phyloP scores from a whole-genome alignment of 2,797 vertebrate species.

The Lepus oiostolus region DNA sequence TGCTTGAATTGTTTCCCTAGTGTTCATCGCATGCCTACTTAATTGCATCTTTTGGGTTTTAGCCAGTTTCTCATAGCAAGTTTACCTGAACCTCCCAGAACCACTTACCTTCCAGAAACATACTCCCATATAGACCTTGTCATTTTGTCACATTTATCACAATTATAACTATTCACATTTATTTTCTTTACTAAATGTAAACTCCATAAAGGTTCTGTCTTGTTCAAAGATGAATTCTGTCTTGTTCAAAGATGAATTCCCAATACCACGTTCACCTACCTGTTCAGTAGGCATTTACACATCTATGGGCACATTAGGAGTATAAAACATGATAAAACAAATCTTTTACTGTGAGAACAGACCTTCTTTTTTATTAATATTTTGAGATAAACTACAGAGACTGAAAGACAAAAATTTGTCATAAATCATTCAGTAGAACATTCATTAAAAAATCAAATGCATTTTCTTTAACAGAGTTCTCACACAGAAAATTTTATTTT shows the following conservation, averaged over 20 bases:
- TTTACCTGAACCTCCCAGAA: background rate
- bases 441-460: constrained; percentile 81
- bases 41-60: background rate
- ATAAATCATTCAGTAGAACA: constrained; percentile 79
- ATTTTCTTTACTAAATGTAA: constrained; percentile 34
- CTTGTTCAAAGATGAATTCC: constrained; percentile 18
- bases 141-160: constrained; percentile 27
- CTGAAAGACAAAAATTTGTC: constrained; percentile 79
- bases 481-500: constrained; percentile 86
- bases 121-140: background rate
- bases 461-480: constrained; percentile 79
- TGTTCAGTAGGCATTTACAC: background rate
- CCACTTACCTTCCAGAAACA: background rate
- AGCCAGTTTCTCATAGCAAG: constrained; percentile 35
- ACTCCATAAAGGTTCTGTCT: constrained; percentile 8
- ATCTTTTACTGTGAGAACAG: constrained; percentile 76
- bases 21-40: background rate
- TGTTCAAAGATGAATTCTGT: constrained; percentile 23
- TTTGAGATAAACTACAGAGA: constrained; percentile 81
- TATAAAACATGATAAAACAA: constrained; percentile 59
- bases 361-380: constrained; percentile 83
- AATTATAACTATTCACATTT: constrained; percentile 44
- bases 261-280: background rate
- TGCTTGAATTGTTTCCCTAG: background rate
- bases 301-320: constrained; percentile 21